Conservation (phyloP, 2,113 vertebrate genomes). For the Pedetes capensis region DNA sequence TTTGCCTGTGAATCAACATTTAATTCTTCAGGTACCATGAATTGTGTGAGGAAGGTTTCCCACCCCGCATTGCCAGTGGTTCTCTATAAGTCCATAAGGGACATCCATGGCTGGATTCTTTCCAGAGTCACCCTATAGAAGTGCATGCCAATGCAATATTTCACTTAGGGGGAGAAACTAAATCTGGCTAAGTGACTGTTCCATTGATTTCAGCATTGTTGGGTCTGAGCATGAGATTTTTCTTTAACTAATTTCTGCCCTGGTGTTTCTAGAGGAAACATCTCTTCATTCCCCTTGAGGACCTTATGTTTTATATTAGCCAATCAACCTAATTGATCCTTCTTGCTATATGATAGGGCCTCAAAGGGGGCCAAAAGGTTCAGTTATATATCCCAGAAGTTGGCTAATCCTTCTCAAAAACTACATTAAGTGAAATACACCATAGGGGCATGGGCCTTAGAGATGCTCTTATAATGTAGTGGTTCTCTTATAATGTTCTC, state of each 20-base stretch:
- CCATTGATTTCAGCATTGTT: background rate
- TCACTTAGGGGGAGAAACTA: background rate
- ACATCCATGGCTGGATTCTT: background rate
- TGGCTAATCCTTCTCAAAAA: background rate
- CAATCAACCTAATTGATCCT: background rate
- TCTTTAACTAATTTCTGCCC: background rate
- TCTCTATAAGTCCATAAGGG: background rate
- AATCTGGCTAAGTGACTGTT: background rate
- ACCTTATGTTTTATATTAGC: background rate
- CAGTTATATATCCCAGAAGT: background rate
- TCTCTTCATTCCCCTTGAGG: background rate
- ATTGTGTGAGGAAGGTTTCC: background rate
- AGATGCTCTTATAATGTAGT: background rate
- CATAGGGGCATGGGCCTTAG: background rate
- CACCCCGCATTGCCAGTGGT: rapidly evolving
- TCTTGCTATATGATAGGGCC: background rate
- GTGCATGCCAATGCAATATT: background rate
- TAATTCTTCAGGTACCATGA: background rate
- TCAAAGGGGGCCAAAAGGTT: background rate
- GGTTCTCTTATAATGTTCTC: no score
- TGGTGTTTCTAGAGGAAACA: background rate
- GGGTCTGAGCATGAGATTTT: background rate
- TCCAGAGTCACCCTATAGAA: background rate
- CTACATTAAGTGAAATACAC: background rate
- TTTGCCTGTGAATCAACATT: background rate